Evolutionary conservation across 2,797 vertebrate species (phyloP).

Genomic region (Phalanger gymnotis): DNA sequence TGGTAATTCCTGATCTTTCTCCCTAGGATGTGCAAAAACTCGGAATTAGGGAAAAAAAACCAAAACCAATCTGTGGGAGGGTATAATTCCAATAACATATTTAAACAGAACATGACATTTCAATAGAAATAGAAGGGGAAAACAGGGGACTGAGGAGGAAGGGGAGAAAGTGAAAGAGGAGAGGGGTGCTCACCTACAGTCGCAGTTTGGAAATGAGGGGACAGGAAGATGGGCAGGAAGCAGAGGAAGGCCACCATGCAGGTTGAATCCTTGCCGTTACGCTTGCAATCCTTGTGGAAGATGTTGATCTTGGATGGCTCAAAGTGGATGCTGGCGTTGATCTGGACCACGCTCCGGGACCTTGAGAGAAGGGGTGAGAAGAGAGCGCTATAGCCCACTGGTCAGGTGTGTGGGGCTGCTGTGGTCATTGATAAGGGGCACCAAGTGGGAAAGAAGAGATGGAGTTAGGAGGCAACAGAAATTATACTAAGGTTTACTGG

Average conservation of each 20-base stretch:
- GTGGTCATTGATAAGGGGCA: neutral
- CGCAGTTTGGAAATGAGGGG: constrained; percentile 86
- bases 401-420: neutral
- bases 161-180: neutral
- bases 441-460: neutral
- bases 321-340: constrained; percentile 91
- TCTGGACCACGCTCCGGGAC: constrained; percentile 93
- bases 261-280: constrained; percentile 94
- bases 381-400: too few relatives aligned
- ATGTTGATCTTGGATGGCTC: constrained; percentile 97
- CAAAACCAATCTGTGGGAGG: neutral
- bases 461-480: neutral
- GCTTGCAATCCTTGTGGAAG: constrained; percentile 96
- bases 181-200: constrained; percentile 88
- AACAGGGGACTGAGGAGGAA: accelerated
- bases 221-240: constrained; percentile 92
- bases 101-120: neutral
- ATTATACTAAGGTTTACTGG: neutral
- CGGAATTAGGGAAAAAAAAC: neutral
- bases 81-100: neutral
- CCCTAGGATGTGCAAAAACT: neutral
- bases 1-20: neutral
- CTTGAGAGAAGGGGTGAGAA: constrained; percentile 78
- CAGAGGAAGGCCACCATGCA: constrained; percentile 95
- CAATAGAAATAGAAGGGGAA: neutral